phyloP scores from a whole-genome alignment of 2,888 invertebrate species.

The Oxycera nigricornis region DNA sequence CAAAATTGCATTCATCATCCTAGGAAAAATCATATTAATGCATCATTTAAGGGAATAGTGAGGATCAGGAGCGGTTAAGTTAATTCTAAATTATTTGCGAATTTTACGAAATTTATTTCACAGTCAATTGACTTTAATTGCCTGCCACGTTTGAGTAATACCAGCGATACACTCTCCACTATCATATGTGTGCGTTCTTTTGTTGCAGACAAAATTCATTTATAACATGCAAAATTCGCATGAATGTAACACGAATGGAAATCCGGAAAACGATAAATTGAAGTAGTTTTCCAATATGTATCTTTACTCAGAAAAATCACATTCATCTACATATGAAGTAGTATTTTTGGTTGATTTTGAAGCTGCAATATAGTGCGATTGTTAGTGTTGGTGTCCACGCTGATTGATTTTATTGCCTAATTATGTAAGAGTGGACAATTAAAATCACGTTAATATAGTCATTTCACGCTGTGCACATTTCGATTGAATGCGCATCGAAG shows the following conservation, averaged over 20 bases:
- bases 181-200: too few species aligned
- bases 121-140: neutral
- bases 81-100: slow-evolving; percentile 4
- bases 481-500: too few species aligned
- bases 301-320: neutral
- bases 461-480: neutral
- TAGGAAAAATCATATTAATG: neutral
- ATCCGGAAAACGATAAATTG: slow-evolving; percentile 2
- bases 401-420: neutral
- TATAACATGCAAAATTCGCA: neutral
- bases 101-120: neutral
- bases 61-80: neutral
- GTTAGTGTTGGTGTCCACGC: neutral
- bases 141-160: neutral
- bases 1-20: too few species aligned
- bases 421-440: neutral
- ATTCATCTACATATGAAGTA: too few species aligned
- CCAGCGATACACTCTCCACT: too few species aligned
- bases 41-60: neutral
- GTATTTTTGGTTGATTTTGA: too few species aligned
- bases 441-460: neutral
- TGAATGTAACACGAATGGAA: neutral
- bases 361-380: neutral
- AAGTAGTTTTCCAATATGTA: neutral
- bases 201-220: neutral